These are phyloP conservation scores for Corythornis cristatus DNA, from an alignment of 2,113 vertebrate species.

Conservation along the genomic window DNA sequence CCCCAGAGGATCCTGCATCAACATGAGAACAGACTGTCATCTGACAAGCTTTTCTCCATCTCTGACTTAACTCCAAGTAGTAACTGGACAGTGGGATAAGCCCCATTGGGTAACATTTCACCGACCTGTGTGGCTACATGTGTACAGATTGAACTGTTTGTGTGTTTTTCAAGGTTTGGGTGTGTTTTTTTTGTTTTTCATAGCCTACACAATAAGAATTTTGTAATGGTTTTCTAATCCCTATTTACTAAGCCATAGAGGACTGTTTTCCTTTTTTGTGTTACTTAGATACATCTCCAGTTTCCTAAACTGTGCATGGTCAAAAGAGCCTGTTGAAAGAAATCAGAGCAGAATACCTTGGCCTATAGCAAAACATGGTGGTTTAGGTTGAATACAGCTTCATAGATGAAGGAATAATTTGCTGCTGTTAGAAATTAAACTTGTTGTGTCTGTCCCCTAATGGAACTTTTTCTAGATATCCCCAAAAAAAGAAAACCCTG, in stretches of 20 bases:
- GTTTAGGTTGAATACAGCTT: conserved; percentile 8
- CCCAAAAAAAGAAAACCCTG: not conserved
- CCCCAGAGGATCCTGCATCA: conserved; percentile 6
- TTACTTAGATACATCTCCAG: conserved; percentile 62
- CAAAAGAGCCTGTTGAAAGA: conserved; percentile 20
- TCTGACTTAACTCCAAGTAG: not conserved
- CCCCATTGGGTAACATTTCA: not conserved
- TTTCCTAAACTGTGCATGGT: conserved; percentile 33
- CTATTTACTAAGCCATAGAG: conserved; percentile 61
- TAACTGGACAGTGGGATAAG: conserved; percentile 2
- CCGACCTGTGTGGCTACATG: not conserved
- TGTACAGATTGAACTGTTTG: conserved; percentile 45
- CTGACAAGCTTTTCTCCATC: conserved; percentile 18
- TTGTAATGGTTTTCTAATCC: conserved; percentile 70
- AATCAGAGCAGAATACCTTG: conserved; percentile 7
- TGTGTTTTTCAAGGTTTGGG: conserved; percentile 31
- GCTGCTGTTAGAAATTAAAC: not conserved
- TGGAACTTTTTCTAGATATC: not conserved
- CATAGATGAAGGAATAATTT: conserved; percentile 30
- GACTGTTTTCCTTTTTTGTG: conserved; percentile 66
- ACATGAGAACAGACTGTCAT: not conserved
- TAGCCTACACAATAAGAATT: conserved; percentile 71
- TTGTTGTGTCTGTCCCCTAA: not conserved
- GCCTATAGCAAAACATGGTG: not conserved
- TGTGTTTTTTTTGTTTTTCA: not conserved